Base-by-base conservation (phyloP, 1,140 invertebrate genomes). In the Helicoverpa zea region DNA sequence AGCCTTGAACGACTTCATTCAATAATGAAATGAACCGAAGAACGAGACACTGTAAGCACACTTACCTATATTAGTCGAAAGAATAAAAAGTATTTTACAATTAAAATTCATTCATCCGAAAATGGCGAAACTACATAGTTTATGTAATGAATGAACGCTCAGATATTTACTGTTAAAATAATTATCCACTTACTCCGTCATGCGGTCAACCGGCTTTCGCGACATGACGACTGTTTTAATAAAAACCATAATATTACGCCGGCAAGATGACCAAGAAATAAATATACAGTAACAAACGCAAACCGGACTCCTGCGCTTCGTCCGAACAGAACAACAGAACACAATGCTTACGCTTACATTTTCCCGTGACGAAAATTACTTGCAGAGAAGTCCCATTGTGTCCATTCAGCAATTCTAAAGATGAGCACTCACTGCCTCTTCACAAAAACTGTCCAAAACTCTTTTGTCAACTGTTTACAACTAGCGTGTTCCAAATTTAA, bases 301-400 rank as follows among this genome's bases (percentile, higher is more conserved):
- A 79, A 81, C 78, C 58, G 64, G 64, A 61, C 68, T 54, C 18
- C 73, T 75, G 73, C 23, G 14, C 49, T 59, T 59, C 63, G 47
- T 56, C 64, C 64, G 10, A 81, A 72, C 13, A 82, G 72, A 81
- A 80, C 58, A 84, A 83, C 61, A 87, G 11, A 87, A 87, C 75
- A 73, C 83, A 91, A 92, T 88, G 81, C 92, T 94, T 90, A 94
- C 93, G 89, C 88, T 94, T 89, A 93, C 93, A 94, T 94, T 94
- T 94, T 94, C 88, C 85, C 83, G 87, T 79, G 85, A 87, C 88
- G 84, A 89, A 87, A 89, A 91, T 90, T 87, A 92, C 89, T 87
- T 84, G 87, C 80, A 85, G 84, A 86, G 83, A 90, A 90, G 83
- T 87, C 81, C 84, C 89, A 91, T 93, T 89, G 90, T 92, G 81